Evolutionary conservation across 2,797 vertebrate genomes (phyloP), one percentile per base, ranked within the genome.

Genomic region (Okamejei kenojei): DNA sequence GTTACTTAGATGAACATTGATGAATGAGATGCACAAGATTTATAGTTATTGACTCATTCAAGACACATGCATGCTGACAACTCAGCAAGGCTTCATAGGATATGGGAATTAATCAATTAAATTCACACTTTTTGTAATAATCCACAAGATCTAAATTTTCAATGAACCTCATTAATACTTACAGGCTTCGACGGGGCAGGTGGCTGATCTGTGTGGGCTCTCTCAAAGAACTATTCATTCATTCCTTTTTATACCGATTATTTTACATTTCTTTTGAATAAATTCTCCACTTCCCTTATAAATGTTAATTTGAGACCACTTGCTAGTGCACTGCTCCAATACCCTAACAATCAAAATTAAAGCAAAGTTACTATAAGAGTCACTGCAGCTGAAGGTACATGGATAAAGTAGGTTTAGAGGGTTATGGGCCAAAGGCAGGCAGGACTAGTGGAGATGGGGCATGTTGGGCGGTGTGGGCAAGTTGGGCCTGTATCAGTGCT

Each of bases 11-110:
- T 88, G 61, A 88, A 88, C 65, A 32, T n/a, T 88, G 84, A 65
- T 63, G 68, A 63, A 88, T 7, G 61, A 68, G 17, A 68, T 88
- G 84, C 63, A 65, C 5, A 17, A 68, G 84, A 88, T 88, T 88
- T 88, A 88, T 35, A 63, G 84, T 63, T 88, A 88, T 88, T 88
- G 84, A 88, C 84, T 88, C n/a, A 65, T 68, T 88, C 84, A 88
- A 88, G 84, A 88, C 61, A 68, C 68, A 88, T 21, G n/a, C 84
- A 88, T n/a, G 84, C 84, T 17, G 63, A 88, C 63, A 68, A 8
- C 84, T 88, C 7, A 35, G 61, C 84, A 88, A 68, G 61, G 1
- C 84, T 35, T 13, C n/a, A 21, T 88, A 35, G 19, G 61, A 35
- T 88, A 68, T 1, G 63, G 84, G n/a, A 35, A 35, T 88, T 88